A percentile compares a stretch with the other conserved stretches of the same genome.
Evolutionary conservation across 2,797 vertebrate species (phyloP).

Genomic region (Phrynocephalus vlangalii): DNA sequence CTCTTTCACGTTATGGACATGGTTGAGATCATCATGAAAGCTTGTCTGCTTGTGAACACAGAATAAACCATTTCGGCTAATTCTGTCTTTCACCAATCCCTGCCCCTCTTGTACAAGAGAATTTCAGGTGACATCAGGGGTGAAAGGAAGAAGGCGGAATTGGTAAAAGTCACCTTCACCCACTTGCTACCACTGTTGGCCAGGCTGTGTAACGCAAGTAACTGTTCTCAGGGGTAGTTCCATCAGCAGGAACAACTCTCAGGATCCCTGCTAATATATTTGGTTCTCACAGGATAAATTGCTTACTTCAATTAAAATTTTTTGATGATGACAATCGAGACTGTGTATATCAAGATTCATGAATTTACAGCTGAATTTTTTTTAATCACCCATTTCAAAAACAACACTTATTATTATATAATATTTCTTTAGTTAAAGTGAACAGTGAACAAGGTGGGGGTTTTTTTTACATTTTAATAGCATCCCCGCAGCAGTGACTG

Average conservation of each 20-base stretch:
- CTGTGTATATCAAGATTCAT: background rate
- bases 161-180: background rate
- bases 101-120: background rate
- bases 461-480: background rate
- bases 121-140: background rate
- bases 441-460: background rate
- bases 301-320: background rate
- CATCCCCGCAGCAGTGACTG: slow-evolving; percentile 2
- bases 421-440: background rate
- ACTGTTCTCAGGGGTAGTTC: background rate
- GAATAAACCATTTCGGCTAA: background rate
- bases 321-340: background rate
- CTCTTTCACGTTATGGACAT: background rate
- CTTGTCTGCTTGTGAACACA: background rate
- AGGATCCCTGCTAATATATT: background rate
- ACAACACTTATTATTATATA: background rate
- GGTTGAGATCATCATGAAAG: background rate
- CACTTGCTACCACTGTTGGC: background rate
- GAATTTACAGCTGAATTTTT: background rate
- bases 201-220: too few species aligned
- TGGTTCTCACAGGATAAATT: background rate
- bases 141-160: background rate
- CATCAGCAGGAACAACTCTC: background rate
- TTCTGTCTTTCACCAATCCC: background rate
- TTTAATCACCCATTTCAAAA: background rate